These are phyloP conservation scores for Ormyrus nitidulus DNA, from an alignment of 2,888 invertebrate genomes.

Conservation along the genomic window DNA sequence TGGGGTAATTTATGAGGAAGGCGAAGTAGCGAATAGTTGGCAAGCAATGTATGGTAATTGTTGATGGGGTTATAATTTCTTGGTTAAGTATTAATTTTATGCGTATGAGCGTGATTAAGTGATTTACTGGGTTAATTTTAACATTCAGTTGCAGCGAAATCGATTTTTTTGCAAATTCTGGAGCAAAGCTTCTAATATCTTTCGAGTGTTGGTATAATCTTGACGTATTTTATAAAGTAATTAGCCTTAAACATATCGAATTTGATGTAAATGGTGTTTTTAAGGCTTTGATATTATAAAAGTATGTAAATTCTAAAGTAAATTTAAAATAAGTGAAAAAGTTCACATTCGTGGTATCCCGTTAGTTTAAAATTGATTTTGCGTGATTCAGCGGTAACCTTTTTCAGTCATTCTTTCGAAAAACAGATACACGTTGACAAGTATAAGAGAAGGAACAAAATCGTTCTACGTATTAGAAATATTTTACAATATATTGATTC, in stretches of 20 bases:
- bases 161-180: too few relatives aligned
- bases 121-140: too few relatives aligned
- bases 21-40: neutral
- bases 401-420: neutral
- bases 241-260: too few relatives aligned
- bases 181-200: too few relatives aligned
- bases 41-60: neutral
- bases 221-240: too few relatives aligned
- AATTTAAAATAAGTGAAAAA: neutral
- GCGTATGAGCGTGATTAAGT: too few relatives aligned
- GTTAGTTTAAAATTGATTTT: constrained; percentile 7
- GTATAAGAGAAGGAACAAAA: neutral
- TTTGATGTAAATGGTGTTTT: too few relatives aligned
- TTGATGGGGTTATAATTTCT: neutral
- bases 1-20: neutral
- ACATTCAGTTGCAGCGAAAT: too few relatives aligned
- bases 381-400: neutral
- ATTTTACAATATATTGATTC: neutral
- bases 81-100: too few relatives aligned
- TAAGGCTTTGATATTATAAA: too few relatives aligned
- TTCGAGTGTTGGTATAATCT: too few relatives aligned
- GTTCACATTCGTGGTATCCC: neutral
- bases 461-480: neutral
- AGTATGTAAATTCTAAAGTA: too few relatives aligned
- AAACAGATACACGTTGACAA: neutral